Evolutionary conservation across 2,113 vertebrate genomes (phyloP), one percentile per base, ranked within the genome.

Genomic region (Jacana jacana): DNA sequence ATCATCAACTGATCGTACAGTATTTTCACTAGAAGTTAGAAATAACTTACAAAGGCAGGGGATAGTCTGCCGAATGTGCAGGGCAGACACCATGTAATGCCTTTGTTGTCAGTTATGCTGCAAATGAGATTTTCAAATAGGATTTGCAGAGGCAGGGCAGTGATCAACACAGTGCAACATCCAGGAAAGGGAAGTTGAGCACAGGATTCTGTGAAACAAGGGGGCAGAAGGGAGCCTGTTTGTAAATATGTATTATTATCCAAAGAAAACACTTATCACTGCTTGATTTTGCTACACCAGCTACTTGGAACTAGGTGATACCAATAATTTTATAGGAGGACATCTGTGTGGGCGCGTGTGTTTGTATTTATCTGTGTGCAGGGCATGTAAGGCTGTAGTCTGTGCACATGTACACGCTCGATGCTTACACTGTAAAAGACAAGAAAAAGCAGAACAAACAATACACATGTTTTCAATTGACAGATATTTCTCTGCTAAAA

Each of bases 71-170:
- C 55, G 95, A 91, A 91, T 91, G 66, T 54, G 72, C 75, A 91
- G 84, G 64, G 69, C 75, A 80, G 68, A 84, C 72, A 92, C 82
- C 93, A 75, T 96, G 94, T 96, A 96, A 97, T 97, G 88, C 95
- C 89, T 97, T 96, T 97, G 96, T 96, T 97, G 92, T 94, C 94
- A 97, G 93, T 95, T 97, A 97, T 97, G 96, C 92, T 94, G 95
- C 95, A 96, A 97, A 97, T 97, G 95, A 91, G 96, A 97, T 97
- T 98, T 97, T 96, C 96, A 97, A 97, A 97, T 96, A 96, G 96
- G 95, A 97, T 97, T 97, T 97, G 91, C 83, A 95, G 93, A 97
- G 69, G 92, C 91, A 97, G 95, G 93, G 91, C 92, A 96, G 90
- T 75, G 92, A 95, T 93, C 94, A 94, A 78, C 94, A 89, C 84